These are phyloP conservation scores for Istiophorus platypterus DNA, from an alignment of 2,113 vertebrate genomes.

Conservation along the genomic window DNA sequence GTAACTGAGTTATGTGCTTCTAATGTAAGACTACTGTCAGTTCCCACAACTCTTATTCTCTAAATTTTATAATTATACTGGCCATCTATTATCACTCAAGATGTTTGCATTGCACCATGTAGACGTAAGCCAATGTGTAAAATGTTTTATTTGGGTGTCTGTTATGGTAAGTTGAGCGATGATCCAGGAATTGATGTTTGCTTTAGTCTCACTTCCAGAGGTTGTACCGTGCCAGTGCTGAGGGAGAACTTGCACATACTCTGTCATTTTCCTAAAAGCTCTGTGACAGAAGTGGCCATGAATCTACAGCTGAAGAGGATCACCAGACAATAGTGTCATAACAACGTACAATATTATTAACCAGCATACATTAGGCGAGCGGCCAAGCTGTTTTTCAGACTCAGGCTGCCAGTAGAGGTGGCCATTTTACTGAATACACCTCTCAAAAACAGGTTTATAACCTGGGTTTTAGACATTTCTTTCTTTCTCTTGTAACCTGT, in stretches of 20 bases:
- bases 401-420: background rate
- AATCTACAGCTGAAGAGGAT: constrained; percentile 58
- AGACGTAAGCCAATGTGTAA: background rate
- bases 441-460: background rate
- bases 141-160: background rate
- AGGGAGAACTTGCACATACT: constrained; percentile 34
- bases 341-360: constrained; percentile 63
- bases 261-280: constrained; percentile 69
- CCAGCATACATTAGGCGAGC: constrained; percentile 40
- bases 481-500: background rate
- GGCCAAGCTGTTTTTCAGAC: constrained; percentile 29
- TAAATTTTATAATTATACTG: background rate
- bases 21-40: background rate
- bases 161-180: background rate
- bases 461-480: background rate
- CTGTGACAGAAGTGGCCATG: constrained; percentile 56
- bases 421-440: background rate
- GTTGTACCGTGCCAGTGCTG: background rate
- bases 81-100: background rate
- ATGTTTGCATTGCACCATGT: background rate
- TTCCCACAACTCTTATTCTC: background rate
- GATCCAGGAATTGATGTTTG: constrained; percentile 9
- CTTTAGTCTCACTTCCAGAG: constrained; percentile 26
- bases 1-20: background rate
- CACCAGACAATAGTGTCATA: constrained; percentile 69